phyloP scores from a whole-genome alignment of 2,888 invertebrate species.

The Cataglyphis altisquamis region DNA sequence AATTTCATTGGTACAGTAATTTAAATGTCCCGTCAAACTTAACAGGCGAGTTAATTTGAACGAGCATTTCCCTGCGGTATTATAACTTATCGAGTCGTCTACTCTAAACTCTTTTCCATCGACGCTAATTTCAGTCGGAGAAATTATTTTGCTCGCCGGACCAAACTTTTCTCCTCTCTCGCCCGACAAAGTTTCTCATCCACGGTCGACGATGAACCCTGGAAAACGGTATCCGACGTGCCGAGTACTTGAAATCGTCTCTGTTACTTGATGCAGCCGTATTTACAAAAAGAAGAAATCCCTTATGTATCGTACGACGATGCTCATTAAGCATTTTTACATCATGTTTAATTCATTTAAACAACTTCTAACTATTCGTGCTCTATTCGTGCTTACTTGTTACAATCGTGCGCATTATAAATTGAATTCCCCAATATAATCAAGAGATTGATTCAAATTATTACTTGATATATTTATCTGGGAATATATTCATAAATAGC shows the following conservation, averaged over 20 bases:
- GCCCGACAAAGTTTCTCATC: constrained; percentile 37
- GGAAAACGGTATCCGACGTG: constrained; percentile 25
- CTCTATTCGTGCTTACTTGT: not conserved
- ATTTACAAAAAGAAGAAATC: constrained; percentile 21
- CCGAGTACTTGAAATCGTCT: constrained; percentile 1
- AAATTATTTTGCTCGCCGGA: constrained; percentile 54
- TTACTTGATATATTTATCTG: not conserved
- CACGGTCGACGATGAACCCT: constrained; percentile 11
- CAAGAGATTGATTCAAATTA: constrained; percentile 17
- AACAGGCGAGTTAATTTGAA: constrained; percentile 66
- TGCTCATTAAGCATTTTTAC: not conserved
- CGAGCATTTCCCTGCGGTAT: constrained; percentile 34
- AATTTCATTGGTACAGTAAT: constrained; percentile 64
- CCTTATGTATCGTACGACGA: not conserved
- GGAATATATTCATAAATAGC: constrained; percentile 1
- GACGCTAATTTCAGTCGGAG: constrained; percentile 59
- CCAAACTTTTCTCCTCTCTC: constrained; percentile 24
- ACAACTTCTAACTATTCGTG: not conserved
- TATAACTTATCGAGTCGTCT: constrained; percentile 57
- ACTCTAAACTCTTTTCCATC: constrained; percentile 47
- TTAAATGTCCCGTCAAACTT: constrained; percentile 66
- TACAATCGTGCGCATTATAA: not conserved
- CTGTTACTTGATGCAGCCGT: not conserved
- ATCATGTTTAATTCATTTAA: not conserved
- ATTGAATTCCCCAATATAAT: not conserved